A percentile compares a stretch with the other conserved stretches of the same genome.
Conservation (phyloP, 1,140 invertebrate genomes). For the Cotesia glomerata region DNA sequence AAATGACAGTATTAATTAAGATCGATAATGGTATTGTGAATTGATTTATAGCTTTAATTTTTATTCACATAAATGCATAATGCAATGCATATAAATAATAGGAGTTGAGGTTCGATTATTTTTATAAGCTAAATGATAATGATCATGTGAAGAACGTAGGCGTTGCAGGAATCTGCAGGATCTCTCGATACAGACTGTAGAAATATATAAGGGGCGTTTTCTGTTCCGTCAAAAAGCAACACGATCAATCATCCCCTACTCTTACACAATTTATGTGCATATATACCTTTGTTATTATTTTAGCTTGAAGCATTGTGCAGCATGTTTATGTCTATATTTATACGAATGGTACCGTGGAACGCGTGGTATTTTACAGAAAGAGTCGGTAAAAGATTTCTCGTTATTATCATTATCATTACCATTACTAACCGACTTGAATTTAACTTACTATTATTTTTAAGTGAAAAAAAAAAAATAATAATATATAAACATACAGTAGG, state of each 20-base stretch:
- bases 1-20: too few species aligned
- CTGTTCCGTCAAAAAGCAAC: conserved; percentile 31
- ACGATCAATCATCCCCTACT: conserved; percentile 36
- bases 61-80: not conserved
- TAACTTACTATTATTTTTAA: not conserved
- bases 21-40: too few species aligned
- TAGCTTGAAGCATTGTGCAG: not conserved
- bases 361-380: not conserved
- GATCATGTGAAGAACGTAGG: conserved; percentile 21
- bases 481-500: conserved; percentile 14
- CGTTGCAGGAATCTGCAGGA: conserved; percentile 24
- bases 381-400: not conserved
- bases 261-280: not conserved
- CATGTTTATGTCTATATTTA: not conserved
- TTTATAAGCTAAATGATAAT: conserved; percentile 22
- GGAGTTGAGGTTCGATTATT: not conserved
- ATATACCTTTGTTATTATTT: not conserved
- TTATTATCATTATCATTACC: not conserved
- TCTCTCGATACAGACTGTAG: not conserved
- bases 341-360: not conserved
- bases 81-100: not conserved
- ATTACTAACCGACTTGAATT: not conserved
- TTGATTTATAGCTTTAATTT: too few species aligned
- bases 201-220: conserved; percentile 26
- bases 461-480: conserved; percentile 1